Evolutionary conservation across 2,113 vertebrate species (phyloP).

Genomic region (Neotoma lepida): DNA sequence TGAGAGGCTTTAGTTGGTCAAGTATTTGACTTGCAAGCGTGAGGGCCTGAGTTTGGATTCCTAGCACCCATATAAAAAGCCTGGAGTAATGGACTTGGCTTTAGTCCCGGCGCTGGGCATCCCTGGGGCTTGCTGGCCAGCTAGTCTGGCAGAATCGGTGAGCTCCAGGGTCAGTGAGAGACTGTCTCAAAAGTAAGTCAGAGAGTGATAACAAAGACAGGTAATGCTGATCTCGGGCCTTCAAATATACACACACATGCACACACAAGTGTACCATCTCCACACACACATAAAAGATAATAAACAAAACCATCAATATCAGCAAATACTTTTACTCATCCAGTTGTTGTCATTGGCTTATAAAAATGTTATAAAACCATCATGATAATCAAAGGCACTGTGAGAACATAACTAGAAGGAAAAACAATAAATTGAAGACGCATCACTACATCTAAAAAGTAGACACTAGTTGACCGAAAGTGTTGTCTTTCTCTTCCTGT

Average conservation of each 20-base stretch:
- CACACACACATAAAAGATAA: neutral
- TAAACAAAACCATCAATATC: neutral
- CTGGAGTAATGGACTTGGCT: neutral
- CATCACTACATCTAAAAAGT: neutral
- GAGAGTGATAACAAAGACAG: neutral
- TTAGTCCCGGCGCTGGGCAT: neutral
- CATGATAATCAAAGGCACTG: neutral
- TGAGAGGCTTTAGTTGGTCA: neutral
- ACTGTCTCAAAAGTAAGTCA: neutral
- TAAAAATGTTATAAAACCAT: neutral
- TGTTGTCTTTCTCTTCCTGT: neutral
- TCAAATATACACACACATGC: neutral
- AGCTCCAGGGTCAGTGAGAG: neutral
- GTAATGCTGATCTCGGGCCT: neutral
- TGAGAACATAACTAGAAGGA: neutral
- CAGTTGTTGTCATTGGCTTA: neutral
- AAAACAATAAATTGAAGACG: neutral
- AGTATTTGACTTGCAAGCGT: neutral
- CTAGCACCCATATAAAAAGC: too few relatives aligned
- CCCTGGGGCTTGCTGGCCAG: neutral
- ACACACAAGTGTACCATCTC: neutral
- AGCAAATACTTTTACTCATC: conserved; percentile 5
- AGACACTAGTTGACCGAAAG: neutral
- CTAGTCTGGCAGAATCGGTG: neutral
- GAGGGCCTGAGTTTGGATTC: neutral